Evolutionary conservation across 2,888 invertebrate genomes (phyloP), one percentile per base, ranked within the genome.

Genomic region (Oligia fasciuncula): DNA sequence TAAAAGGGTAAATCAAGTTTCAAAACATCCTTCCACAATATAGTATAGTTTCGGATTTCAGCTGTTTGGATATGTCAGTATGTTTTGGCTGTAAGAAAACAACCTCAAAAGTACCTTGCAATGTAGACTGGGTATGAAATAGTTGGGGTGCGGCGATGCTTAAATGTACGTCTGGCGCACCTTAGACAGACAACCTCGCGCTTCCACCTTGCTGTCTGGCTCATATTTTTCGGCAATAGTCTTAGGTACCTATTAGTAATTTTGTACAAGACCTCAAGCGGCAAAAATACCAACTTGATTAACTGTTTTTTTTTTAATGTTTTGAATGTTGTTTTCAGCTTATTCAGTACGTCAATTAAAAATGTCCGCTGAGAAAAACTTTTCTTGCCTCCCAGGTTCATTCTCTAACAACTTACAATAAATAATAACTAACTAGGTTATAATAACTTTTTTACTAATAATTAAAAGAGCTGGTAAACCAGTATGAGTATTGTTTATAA

Each of bases 121-220:
- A 40, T 51, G n/a, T 81, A 8, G 2, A 54, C 11, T 35, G 35
- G n/a, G 23, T 40, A 29, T 51, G 1, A 77, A 62, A 74, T 54
- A 46, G 43, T 69, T 17, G 54, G 77, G 72, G 23, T 73, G 62
- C 43, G 81, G 29, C 13, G 63, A 29, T 57, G 74, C 46, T 65
- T 73, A 74, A 49, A 75, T 65, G 54, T 81, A 62, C 17, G 75
- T 40, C 40, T 74, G 81, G 81, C 75, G 63, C 79, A 75, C 54
- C 46, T 74, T 46, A 74, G 63, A 35, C 46, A 54, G 74, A 57
- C 46, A 79, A 40, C 46, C 46, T 81, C 54, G 54, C 63, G 54
- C 9, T 46, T 74, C 35, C 81, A 81, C 17, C 54, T 49, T 57
- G 23, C 17, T 75, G 54, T 54, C 62, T 54, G 62, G 40, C 6